Conservation (phyloP, 2,797 vertebrate species). For the Dendrocincla fuliginosa region DNA sequence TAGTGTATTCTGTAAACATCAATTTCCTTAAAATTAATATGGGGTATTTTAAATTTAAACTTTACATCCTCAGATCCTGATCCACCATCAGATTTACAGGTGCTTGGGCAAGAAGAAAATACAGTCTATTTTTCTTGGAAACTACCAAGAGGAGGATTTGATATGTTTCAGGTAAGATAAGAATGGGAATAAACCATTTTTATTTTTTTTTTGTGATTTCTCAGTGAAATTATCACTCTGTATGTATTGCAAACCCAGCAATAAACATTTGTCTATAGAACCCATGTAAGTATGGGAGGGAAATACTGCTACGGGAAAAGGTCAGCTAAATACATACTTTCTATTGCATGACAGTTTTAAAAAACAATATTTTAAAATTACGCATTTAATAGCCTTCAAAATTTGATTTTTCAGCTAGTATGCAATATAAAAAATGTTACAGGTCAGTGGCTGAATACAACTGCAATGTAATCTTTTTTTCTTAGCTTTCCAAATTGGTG, state of each 20-base stretch:
- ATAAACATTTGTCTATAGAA: not conserved
- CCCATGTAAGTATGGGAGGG: not conserved
- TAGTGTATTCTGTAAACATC: not conserved
- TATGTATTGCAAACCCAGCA: not conserved
- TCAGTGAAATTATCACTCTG: not conserved
- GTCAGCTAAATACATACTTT: not conserved
- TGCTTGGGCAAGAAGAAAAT: slow-evolving; percentile 79
- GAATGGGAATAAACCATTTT: not conserved
- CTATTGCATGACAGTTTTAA: fast-evolving
- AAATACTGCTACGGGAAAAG: not conserved
- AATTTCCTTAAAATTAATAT: not conserved
- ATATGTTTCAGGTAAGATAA: slow-evolving; percentile 82
- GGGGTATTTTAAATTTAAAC: not conserved
- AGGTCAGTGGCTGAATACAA: not conserved
- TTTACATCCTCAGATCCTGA: slow-evolving; percentile 76
- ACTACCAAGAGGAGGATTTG: slow-evolving; percentile 77
- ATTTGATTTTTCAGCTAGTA: not conserved
- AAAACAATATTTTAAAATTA: not conserved
- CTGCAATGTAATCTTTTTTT: not conserved
- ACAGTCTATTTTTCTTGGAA: slow-evolving; percentile 84
- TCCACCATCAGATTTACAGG: slow-evolving; percentile 78
- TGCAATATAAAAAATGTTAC: not conserved
- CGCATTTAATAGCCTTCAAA: not conserved
- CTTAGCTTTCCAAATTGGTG: not conserved
- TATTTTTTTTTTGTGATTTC: not conserved